These are phyloP conservation scores for Drosophila melanosoma DNA, from an alignment of 2,888 invertebrate genomes.

Conservation along the genomic window DNA sequence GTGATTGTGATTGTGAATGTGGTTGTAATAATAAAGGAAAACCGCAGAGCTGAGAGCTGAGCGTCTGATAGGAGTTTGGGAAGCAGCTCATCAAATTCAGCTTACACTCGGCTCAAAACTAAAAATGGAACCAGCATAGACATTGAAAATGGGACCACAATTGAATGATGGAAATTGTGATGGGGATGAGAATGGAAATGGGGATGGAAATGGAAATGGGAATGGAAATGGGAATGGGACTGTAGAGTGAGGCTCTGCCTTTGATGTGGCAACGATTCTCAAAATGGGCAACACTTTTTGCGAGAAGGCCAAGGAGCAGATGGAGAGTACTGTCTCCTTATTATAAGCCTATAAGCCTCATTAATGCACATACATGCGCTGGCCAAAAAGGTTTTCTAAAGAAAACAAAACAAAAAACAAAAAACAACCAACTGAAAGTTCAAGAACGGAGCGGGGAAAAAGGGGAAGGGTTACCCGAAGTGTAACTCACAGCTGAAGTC, in stretches of 20 bases:
- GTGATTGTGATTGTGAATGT: constrained; percentile 4
- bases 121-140: constrained; percentile 65
- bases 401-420: constrained; percentile 47
- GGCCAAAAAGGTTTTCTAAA: constrained; percentile 57
- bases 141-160: constrained; percentile 71
- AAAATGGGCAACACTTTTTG: constrained; percentile 43
- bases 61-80: constrained; percentile 49
- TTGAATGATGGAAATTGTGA: constrained; percentile 24
- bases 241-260: constrained; percentile 35
- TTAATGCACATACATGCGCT: constrained; percentile 79
- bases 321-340: constrained; percentile 48
- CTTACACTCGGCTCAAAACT: constrained; percentile 19
- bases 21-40: constrained; percentile 43
- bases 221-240: not conserved
- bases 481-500: constrained; percentile 31
- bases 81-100: constrained; percentile 36
- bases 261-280: constrained; percentile 56
- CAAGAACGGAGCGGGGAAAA: constrained; percentile 12
- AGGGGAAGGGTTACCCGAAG: not conserved
- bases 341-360: constrained; percentile 81
- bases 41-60: constrained; percentile 43
- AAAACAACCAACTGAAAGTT: constrained; percentile 30
- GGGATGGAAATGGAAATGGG: not conserved
- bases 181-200: not conserved
- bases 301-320: not conserved